A percentile compares a stretch with the other conserved stretches of the same genome.
Evolutionary conservation across 2,797 vertebrate genomes (phyloP).

Genomic region (Epinephelus malabaricus): DNA sequence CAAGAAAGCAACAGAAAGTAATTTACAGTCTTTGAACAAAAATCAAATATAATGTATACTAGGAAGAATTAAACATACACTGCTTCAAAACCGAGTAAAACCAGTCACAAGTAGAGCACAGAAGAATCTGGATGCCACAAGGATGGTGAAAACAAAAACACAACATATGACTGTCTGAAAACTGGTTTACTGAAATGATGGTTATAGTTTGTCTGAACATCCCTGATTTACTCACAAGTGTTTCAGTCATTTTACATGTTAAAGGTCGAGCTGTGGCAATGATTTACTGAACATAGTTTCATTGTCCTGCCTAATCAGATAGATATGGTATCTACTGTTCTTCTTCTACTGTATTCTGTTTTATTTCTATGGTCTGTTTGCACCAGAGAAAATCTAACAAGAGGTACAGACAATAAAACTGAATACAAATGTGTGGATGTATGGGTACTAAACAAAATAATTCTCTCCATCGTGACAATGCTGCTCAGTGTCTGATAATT

Average conservation of each 20-base stretch:
- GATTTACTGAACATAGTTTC: not conserved
- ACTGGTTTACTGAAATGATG: constrained; percentile 16
- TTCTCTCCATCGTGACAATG: not conserved
- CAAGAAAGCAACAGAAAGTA: constrained; percentile 60
- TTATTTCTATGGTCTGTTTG: not conserved
- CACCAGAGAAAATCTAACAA: not conserved
- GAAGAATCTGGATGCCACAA: constrained; percentile 36
- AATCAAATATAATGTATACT: constrained; percentile 45
- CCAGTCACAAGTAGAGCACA: constrained; percentile 47
- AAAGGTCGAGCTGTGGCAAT: not conserved
- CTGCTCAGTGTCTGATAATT: not conserved
- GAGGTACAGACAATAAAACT: not conserved
- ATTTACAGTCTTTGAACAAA: constrained; percentile 70
- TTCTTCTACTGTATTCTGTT: not conserved
- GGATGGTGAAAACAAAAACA: constrained; percentile 37
- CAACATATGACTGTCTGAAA: constrained; percentile 25
- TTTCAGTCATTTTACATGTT: constrained; percentile 8
- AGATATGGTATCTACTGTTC: not conserved
- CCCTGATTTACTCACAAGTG: constrained; percentile 4
- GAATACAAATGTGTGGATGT: constrained; percentile 13
- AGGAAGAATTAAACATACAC: constrained; percentile 47
- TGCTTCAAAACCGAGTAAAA: constrained; percentile 53
- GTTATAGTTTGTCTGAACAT: not conserved
- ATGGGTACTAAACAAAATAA: not conserved
- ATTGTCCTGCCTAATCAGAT: not conserved